A percentile compares a stretch with the other conserved stretches of the same genome.
Evolutionary conservation across 2,113 vertebrate genomes (phyloP).

Genomic region (Cyphomyrus plagiostoma): DNA sequence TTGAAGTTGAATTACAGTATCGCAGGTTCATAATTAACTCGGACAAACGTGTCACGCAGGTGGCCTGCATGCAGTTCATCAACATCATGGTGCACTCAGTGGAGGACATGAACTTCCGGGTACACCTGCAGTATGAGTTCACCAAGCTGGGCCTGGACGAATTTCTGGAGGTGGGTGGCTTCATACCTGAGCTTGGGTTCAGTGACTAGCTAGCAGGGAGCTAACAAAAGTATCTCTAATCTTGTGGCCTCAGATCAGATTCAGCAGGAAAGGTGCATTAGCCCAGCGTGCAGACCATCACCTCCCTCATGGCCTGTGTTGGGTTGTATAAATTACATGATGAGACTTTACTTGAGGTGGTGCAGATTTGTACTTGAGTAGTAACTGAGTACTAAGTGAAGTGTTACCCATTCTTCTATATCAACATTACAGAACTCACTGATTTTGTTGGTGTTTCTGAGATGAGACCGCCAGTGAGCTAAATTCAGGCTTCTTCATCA

Average conservation of each 20-base stretch:
- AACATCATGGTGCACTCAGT: conserved; percentile 98
- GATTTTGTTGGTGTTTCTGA: too few species aligned
- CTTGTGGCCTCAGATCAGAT: neutral
- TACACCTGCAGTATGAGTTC: conserved; percentile 92
- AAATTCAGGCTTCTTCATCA: neutral
- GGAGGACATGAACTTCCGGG: conserved; percentile 98
- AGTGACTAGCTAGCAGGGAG: too few species aligned
- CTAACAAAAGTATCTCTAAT: neutral
- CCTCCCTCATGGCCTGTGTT: neutral
- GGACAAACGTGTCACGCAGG: conserved; percentile 53
- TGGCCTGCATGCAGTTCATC: conserved; percentile 99
- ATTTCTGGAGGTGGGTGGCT: conserved; percentile 75
- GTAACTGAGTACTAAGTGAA: neutral
- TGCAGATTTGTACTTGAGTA: neutral
- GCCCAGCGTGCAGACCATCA: neutral
- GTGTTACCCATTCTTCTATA: neutral
- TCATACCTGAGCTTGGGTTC: neutral
- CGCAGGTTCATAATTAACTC: neutral
- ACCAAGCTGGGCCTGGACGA: conserved; percentile 92
- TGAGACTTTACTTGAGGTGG: neutral
- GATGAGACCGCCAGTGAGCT: too few species aligned
- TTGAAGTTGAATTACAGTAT: neutral
- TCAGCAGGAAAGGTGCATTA: neutral
- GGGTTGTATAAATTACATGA: neutral
- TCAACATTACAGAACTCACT: too few species aligned